Evolutionary conservation across 2,888 invertebrate species (phyloP), one percentile per base, ranked within the genome.

Genomic region (Aromia moschata): DNA sequence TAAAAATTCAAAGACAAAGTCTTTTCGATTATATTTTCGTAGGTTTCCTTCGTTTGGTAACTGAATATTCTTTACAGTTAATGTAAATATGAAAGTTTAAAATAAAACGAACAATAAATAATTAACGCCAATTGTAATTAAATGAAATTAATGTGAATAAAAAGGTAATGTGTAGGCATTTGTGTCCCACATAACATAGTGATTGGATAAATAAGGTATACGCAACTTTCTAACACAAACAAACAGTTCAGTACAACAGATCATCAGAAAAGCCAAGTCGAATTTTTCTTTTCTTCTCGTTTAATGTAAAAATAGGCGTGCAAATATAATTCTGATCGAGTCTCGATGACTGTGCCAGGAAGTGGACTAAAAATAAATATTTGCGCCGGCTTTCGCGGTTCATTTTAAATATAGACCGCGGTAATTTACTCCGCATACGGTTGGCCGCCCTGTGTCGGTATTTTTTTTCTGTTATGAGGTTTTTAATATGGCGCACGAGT

Each of bases 401-500:
- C 52, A 67, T 64, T 70, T 73, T 64, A 63, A 69, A 73, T 62
- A 56, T 60, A 64, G 54, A 14, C 14, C 14, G 20, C 65, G 60
- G 68, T 64, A 44, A 60, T 38, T 58, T 67, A 64, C 12, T 49
- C 3, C 15, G 33, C 43, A 38, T 43, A 43, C 31, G 25, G 68
- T 72, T 74, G 74, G 71, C 64, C 25, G 38, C 20, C 10, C 53
- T 52, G 58, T 40, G 38, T 41, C 49, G 44, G 59, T 64, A 56
- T 61, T 72, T 72, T 73, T n/a, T 69, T 68, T 68, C 53, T 66
- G 58, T 68, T 67, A 56, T 69, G 67, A 68, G 64, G 65, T 69
- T 62, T 67, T 67, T 68, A 76, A 76, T 72, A 76, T 76, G 76
- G 76, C 76, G 76, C 64, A 66, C 60, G 66, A 64, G 70, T 72